Base-by-base conservation (phyloP, 2,113 vertebrate species). In the Leucosticte australis region DNA sequence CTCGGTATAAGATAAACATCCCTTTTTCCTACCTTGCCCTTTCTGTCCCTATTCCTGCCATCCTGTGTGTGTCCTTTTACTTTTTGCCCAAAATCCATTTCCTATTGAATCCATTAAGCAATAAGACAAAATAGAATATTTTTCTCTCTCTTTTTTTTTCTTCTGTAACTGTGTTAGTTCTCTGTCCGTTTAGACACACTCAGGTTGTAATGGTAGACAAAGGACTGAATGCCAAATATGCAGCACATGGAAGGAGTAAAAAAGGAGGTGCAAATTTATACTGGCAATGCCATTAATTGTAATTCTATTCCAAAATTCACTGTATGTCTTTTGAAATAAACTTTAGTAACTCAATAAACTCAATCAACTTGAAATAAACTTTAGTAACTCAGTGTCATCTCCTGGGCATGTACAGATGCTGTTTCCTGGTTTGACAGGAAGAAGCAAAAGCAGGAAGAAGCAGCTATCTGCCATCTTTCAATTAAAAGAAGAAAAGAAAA, bases 71-170 rank as follows among this genome's bases (percentile, higher is more conserved):
- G 30, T 11, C 10, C 12, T 90, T 68, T 41, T 76, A 41, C 13
- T 60, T 64, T 63, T 53, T 42, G 10, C 19, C 17, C 14, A 27
- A 19, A 24, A 18, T 42, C 71, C 14, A 35, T 76, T 89, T 55
- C 41, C 9, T 13, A 31, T 26, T 83, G 16, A 68, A 55, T 27
- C 30, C 14, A 27, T 35, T 41, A 18, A 24, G 24, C 6, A 47
- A 70, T 47, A 42, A 31, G 28, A n/a, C 3, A 3, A n/a, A 4
- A 3, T 2, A 47, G 9, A 68, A 46, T 21, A 8, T 8, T 37
- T 64, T 3, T 15, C 6, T 17, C 9, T 27, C 6, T 12, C 1
- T 9, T 10, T 42, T 3, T 62, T 47, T 18, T 26, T n/a, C n/a
- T 35, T 20, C 18, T 12, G 5, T 1, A 33, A 50, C 10, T 44